phyloP scores from a whole-genome alignment of 2,797 vertebrate species.

The Mycteria americana region DNA sequence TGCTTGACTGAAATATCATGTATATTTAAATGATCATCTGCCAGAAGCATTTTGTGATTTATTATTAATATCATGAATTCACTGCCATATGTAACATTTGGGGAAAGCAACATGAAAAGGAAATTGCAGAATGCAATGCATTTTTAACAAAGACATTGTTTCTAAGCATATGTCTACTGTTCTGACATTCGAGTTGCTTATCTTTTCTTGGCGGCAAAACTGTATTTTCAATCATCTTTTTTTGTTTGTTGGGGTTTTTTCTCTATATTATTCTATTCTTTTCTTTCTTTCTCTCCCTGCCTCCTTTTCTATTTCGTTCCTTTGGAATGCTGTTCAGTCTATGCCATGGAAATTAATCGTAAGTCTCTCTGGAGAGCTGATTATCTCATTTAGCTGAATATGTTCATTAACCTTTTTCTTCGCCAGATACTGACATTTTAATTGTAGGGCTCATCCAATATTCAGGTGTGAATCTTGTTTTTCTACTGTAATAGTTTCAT shows the following conservation, averaged over 20 bases:
- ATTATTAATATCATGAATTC: neutral
- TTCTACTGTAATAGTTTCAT: neutral
- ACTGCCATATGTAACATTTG: neutral
- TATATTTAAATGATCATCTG: conserved; percentile 69
- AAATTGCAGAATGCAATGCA: neutral
- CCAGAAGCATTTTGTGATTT: conserved; percentile 49
- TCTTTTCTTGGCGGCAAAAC: conserved; percentile 15
- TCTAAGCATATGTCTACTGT: neutral
- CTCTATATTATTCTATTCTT: conserved; percentile 29
- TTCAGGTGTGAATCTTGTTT: neutral
- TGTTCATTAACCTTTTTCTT: neutral
- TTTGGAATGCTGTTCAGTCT: conserved; percentile 81
- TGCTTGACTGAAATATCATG: neutral
- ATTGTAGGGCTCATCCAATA: neutral
- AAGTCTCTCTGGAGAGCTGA: conserved; percentile 74
- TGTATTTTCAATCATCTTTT: neutral
- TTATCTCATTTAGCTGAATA: neutral
- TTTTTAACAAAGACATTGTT: neutral
- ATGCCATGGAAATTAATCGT: conserved; percentile 99
- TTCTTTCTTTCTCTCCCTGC: conserved; percentile 48
- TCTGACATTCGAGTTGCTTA: conserved; percentile 12
- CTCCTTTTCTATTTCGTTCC: neutral
- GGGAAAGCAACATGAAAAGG: conserved; percentile 25
- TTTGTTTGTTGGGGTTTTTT: neutral
- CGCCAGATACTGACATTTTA: neutral